Conservation (phyloP, 2,888 invertebrate species). For the Heterodera filipjevi region DNA sequence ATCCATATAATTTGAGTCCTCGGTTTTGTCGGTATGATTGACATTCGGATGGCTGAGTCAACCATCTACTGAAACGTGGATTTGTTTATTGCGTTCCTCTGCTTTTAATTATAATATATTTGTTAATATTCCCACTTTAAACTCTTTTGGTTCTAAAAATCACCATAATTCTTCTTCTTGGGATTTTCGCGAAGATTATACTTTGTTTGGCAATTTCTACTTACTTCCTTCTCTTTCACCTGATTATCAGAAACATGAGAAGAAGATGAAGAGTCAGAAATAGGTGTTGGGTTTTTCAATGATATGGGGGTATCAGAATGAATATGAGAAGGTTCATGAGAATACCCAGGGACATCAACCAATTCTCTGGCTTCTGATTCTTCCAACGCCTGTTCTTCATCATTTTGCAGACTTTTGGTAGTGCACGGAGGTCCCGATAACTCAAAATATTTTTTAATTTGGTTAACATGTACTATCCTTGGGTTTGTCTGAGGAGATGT, state of each 20-base stretch:
- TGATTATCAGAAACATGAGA: neutral
- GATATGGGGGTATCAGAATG: neutral
- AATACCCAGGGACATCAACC: neutral
- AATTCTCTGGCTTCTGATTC: neutral
- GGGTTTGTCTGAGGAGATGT: conserved; percentile 27
- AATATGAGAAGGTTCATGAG: neutral
- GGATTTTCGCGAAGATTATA: neutral
- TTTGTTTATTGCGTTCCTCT: no score
- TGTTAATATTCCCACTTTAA: no score
- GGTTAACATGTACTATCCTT: conserved; percentile 33
- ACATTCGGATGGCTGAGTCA: no score
- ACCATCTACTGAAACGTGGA: no score
- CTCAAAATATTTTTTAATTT: conserved; percentile 28
- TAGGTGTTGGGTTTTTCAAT: neutral
- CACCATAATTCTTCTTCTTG: neutral
- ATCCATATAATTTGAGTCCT: neutral
- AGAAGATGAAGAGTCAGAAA: neutral
- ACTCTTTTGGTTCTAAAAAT: neutral
- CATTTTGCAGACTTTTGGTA: neutral
- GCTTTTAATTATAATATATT: no score
- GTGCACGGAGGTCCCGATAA: neutral
- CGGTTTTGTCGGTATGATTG: neutral
- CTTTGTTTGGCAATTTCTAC: neutral
- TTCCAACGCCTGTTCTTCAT: neutral
- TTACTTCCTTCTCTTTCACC: neutral